Percentiles rank a stretch among this genome's conserved stretches.
phyloP scores from a whole-genome alignment of 1,140 invertebrate species.

The Drosophila punjabiensis region DNA sequence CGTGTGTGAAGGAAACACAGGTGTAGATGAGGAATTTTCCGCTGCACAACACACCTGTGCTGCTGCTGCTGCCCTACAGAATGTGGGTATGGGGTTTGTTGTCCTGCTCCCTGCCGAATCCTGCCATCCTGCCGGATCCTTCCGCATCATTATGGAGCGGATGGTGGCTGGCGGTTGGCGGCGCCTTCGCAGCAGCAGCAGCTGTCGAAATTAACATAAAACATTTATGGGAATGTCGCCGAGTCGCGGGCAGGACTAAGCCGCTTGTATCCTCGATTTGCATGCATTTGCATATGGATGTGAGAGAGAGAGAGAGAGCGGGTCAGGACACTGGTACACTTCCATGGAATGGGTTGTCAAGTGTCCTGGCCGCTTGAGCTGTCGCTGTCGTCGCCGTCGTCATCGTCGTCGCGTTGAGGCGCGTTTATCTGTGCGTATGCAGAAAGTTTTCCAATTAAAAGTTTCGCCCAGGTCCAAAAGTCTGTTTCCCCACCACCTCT shows the following conservation, averaged over 20 bases:
- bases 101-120: not conserved
- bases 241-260: constrained; percentile 51
- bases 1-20: not conserved
- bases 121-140: constrained; percentile 15
- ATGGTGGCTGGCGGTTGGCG: not conserved
- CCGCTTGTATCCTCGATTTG: constrained; percentile 42
- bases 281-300: constrained; percentile 52
- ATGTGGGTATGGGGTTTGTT: not conserved
- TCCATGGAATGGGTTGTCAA: constrained; percentile 49
- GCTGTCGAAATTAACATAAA: constrained; percentile 73
- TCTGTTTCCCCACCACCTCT: constrained; percentile 7
- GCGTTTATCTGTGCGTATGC: constrained; percentile 80
- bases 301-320: not conserved
- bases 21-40: constrained; percentile 9
- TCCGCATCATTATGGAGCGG: constrained; percentile 25
- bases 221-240: constrained; percentile 71
- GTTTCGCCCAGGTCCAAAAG: constrained; percentile 58
- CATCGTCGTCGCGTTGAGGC: constrained; percentile 18
- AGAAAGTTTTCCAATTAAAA: constrained; percentile 82
- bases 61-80: not conserved
- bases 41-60: constrained; percentile 5
- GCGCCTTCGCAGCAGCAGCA: constrained; percentile 25
- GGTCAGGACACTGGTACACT: constrained; percentile 7
- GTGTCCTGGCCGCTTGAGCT: constrained; percentile 38
- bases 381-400: constrained; percentile 3